Conservation (phyloP, 2,888 invertebrate species). For the Phengaris arion region DNA sequence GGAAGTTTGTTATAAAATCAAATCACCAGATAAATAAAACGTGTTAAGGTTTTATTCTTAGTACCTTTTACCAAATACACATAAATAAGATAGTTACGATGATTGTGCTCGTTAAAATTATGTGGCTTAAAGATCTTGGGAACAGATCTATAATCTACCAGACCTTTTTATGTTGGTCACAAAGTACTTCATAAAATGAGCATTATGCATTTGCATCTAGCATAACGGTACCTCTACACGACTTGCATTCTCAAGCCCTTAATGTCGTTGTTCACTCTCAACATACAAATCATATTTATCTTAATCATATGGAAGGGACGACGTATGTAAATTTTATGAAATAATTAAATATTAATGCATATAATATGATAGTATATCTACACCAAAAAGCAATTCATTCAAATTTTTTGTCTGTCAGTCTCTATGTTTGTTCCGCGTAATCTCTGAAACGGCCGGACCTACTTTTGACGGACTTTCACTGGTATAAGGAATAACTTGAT, state of each 20-base stretch:
- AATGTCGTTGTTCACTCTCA: neutral
- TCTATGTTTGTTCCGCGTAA: too few species aligned
- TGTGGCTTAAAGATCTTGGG: neutral
- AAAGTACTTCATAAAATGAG: slow-evolving; percentile 15
- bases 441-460: too few species aligned
- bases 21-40: neutral
- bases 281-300: slow-evolving; percentile 20
- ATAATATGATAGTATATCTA: too few species aligned
- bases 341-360: too few species aligned
- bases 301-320: slow-evolving; percentile 1
- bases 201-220: slow-evolving; percentile 13
- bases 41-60: neutral
- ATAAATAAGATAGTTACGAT: slow-evolving; percentile 6
- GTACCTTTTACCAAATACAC: neutral
- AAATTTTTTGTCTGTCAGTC: too few species aligned
- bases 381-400: too few species aligned
- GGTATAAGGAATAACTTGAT: too few species aligned
- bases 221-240: neutral
- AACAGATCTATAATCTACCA: slow-evolving; percentile 12
- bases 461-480: too few species aligned
- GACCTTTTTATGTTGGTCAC: neutral
- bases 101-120: slow-evolving; percentile 8
- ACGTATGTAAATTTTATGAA: neutral
- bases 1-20: neutral
- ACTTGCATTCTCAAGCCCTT: slow-evolving; percentile 20